Conservation (phyloP, 2,797 vertebrate genomes). For the Propithecus deckenii region DNA sequence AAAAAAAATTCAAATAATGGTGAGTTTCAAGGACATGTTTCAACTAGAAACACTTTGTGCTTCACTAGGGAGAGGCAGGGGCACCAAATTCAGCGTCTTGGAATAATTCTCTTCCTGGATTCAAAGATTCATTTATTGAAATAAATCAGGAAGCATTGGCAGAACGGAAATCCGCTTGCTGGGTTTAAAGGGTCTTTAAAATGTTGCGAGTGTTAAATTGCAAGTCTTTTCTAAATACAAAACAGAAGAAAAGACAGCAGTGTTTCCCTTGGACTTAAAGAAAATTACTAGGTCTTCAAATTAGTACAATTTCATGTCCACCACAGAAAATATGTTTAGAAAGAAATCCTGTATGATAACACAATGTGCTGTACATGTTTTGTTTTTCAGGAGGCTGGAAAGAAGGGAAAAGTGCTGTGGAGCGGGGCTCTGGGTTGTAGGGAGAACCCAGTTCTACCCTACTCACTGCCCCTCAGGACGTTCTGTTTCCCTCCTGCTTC, state of each 20-base stretch:
- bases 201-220: slow-evolving; percentile 68
- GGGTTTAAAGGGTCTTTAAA: slow-evolving; percentile 66
- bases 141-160: slow-evolving; percentile 79
- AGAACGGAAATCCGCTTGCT: slow-evolving; percentile 59
- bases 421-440: neutral
- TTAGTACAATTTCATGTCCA: slow-evolving; percentile 63
- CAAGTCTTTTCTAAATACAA: slow-evolving; percentile 70
- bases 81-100: slow-evolving; percentile 64
- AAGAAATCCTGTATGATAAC: slow-evolving; percentile 38
- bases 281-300: slow-evolving; percentile 65
- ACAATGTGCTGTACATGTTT: slow-evolving; percentile 28
- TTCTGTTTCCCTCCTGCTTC: neutral
- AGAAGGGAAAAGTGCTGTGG: slow-evolving; percentile 7
- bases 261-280: slow-evolving; percentile 71
- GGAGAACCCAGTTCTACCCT: neutral
- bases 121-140: slow-evolving; percentile 78
- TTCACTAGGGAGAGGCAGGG: slow-evolving; percentile 54
- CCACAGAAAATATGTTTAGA: slow-evolving; percentile 48
- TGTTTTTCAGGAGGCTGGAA: neutral
- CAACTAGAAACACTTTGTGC: slow-evolving; percentile 64
- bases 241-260: slow-evolving; percentile 76
- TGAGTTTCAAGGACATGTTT: slow-evolving; percentile 66
- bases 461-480: neutral
- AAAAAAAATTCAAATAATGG: slow-evolving; percentile 38
- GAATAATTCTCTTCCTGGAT: slow-evolving; percentile 74